A percentile compares a stretch with the other conserved stretches of the same genome.
Evolutionary conservation across 2,797 vertebrate genomes (phyloP).

Genomic region (Onychomys leucogaster): DNA sequence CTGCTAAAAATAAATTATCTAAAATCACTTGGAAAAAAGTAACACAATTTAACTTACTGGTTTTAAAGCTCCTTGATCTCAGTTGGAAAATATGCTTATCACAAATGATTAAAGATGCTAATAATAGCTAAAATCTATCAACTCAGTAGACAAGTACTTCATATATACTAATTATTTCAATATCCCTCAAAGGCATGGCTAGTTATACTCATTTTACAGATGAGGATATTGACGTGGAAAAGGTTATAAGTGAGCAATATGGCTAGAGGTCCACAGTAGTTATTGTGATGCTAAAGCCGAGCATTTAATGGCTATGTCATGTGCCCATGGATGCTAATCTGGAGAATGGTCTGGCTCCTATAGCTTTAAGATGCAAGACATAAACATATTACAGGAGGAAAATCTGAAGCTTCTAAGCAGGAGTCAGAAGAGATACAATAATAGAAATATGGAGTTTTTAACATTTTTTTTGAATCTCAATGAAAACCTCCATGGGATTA

Average conservation of each 20-base stretch:
- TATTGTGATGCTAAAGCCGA: neutral
- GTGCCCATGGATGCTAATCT: neutral
- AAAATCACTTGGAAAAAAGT: neutral
- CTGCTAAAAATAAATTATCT: neutral
- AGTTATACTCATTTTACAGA: neutral
- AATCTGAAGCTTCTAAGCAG: neutral
- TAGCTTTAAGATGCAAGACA: neutral
- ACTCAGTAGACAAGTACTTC: neutral
- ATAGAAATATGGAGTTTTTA: neutral
- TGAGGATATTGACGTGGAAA: neutral
- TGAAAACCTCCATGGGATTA: neutral
- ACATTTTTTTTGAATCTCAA: neutral
- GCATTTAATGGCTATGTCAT: neutral
- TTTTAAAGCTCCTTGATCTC: slow-evolving; percentile 3
- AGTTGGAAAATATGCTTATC: neutral
- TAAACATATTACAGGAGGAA: neutral
- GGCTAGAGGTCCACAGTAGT: neutral
- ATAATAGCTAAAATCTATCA: neutral
- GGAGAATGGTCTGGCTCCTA: neutral
- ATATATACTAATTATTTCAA: neutral
- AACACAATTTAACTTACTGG: neutral
- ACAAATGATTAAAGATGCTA: neutral
- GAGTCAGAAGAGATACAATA: neutral
- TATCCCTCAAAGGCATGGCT: neutral
- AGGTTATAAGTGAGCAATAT: neutral